Base-by-base conservation (phyloP, 2,113 vertebrate species). In the Hipposideros armiger region DNA sequence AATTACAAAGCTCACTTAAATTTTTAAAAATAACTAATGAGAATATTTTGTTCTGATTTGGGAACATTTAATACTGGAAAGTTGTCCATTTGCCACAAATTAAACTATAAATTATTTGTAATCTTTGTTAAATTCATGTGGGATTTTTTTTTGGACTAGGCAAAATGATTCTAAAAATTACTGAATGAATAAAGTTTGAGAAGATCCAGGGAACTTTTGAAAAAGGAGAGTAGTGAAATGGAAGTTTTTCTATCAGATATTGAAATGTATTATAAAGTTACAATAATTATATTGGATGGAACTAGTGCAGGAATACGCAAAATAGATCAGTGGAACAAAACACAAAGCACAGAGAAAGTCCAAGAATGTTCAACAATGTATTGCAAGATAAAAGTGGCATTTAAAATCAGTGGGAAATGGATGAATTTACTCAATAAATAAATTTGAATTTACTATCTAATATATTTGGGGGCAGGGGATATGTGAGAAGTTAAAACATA, bases 211-310 rank as follows among this genome's bases (percentile, higher is more conserved):
- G 56, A 76, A 56, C 26, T 81, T 91, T 96, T 94, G 74, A 72
- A 94, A 92, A 89, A 74, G 28, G 64, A 70, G 32, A 77, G 16
- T 87, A 88, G 90, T 96, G 52, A 95, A 93, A 94, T 95, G 72
- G 56, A 72, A 84, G 88, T 96, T 94, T 94, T 50, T n/a, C 28
- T 67, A 81, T 66, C 72, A 96, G 45, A 96, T 92, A 91, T 87
- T 87, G 93, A 92, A 90, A 90, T 92, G 66, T 73, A 72, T 90
- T 89, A 95, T 88, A 74, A 95, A 70, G 72, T 76, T 84, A 42
- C 10, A 90, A 22, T 94, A 85, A 94, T 95, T 91, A 86, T 77
- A 42, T 62, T 42, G 7, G 90, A 87, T 88, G 88, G 28, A 85
- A 52, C 19, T 77, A 30, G n/a, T 15, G 16, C 32, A 94, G 50